These are phyloP conservation scores for Torymus auratus DNA, from an alignment of 2,888 invertebrate genomes.

Conservation along the genomic window DNA sequence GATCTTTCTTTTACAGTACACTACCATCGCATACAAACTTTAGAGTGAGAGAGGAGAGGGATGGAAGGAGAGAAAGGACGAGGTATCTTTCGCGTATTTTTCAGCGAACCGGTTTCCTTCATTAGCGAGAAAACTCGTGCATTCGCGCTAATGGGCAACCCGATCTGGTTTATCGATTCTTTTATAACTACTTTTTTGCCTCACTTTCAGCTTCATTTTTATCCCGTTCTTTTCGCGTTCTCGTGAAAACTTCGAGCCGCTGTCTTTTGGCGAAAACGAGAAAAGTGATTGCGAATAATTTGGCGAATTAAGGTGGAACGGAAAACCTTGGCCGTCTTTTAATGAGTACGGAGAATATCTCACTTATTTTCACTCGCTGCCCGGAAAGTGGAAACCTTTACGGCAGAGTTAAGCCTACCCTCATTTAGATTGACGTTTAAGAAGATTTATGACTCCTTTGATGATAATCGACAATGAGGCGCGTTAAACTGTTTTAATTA, in stretches of 20 bases:
- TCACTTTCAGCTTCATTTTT: conserved; percentile 43
- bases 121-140: conserved; percentile 56
- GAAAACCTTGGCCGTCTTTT: conserved; percentile 25
- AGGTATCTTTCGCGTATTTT: conserved; percentile 47
- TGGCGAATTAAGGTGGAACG: conserved; percentile 35
- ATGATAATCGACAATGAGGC: conserved; percentile 30
- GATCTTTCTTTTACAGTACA: conserved; percentile 44
- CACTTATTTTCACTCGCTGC: conserved; percentile 25
- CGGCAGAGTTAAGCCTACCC: conserved; percentile 3
- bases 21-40: conserved; percentile 41
- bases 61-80: neutral
- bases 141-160: conserved; percentile 57
- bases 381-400: neutral
- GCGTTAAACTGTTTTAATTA: conserved; percentile 27
- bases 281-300: conserved; percentile 54
- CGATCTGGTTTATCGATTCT: conserved; percentile 56
- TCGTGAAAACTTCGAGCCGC: conserved; percentile 20
- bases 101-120: conserved; percentile 52
- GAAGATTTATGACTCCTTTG: conserved; percentile 48
- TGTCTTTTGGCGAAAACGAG: conserved; percentile 18
- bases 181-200: conserved; percentile 55
- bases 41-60: neutral
- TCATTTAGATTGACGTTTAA: conserved; percentile 51
- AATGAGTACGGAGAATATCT: conserved; percentile 23
- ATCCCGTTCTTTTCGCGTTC: conserved; percentile 4